These are phyloP conservation scores for Sprattus sprattus DNA, from an alignment of 2,113 vertebrate species.

Conservation along the genomic window DNA sequence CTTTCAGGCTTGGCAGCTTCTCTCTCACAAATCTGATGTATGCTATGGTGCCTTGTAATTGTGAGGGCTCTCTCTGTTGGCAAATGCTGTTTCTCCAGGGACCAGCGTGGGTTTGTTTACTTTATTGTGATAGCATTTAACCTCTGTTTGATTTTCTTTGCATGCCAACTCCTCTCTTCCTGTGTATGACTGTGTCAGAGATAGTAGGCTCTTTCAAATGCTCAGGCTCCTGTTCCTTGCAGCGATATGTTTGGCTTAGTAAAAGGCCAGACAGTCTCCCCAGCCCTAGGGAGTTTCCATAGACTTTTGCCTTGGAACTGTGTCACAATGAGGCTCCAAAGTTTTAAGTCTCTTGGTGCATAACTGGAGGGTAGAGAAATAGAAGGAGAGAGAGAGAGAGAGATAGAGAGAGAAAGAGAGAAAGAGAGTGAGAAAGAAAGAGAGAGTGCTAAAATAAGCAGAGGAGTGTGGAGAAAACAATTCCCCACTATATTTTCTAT, in stretches of 20 bases:
- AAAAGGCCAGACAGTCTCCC: neutral
- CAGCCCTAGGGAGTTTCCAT: neutral
- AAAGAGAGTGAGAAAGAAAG: neutral
- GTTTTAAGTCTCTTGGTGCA: slow-evolving; percentile 7
- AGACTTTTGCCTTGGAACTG: slow-evolving; percentile 2
- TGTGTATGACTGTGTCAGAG: neutral
- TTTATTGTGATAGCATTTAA: neutral
- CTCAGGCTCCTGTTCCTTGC: neutral
- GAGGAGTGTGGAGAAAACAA: neutral
- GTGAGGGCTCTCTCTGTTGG: neutral
- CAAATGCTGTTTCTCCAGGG: neutral
- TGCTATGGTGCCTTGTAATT: neutral
- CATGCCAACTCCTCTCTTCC: neutral
- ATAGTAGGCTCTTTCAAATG: neutral
- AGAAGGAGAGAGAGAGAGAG: neutral
- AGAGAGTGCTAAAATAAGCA: neutral
- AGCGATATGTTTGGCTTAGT: slow-evolving; percentile 5
- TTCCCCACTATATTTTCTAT: neutral
- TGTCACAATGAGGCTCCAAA: neutral
- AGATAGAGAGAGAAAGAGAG: neutral
- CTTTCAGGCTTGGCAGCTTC: neutral
- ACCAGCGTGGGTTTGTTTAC: neutral
- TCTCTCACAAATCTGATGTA: neutral
- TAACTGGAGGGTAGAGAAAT: neutral
- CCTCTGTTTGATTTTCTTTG: neutral